A percentile compares a stretch with the other conserved stretches of the same genome.
Evolutionary conservation across 2,797 vertebrate species (phyloP).

Genomic region (Harpagifer antarcticus): DNA sequence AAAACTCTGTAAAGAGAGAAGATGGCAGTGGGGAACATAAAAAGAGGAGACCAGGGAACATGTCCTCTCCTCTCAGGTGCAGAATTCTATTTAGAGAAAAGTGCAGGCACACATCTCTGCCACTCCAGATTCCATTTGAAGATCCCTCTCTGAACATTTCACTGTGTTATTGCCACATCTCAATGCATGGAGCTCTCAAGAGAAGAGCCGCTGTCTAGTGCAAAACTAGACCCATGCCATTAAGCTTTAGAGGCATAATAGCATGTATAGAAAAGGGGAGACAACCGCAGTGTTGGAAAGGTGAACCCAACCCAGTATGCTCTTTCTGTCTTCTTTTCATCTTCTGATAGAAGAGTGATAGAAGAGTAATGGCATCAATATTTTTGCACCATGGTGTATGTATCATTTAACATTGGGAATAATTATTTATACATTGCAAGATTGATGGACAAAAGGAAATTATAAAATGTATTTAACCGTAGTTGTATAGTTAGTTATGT

Average conservation of each 20-base stretch:
- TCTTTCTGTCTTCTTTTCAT: neutral
- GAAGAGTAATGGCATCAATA: neutral
- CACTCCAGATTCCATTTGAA: constrained; percentile 76
- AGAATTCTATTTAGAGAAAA: constrained; percentile 68
- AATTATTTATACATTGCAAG: neutral
- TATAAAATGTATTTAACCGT: neutral
- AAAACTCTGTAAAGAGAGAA: constrained; percentile 20
- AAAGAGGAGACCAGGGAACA: constrained; percentile 18
- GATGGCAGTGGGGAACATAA: constrained; percentile 11
- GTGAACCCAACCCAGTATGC: neutral
- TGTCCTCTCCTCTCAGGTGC: constrained; percentile 34
- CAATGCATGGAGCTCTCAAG: constrained; percentile 34
- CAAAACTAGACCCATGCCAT: constrained; percentile 17
- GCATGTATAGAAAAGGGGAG: constrained; percentile 5
- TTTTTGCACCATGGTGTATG: neutral
- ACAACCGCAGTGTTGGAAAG: neutral
- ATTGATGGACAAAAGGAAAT: neutral
- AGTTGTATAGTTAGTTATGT: neutral
- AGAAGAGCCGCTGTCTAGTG: constrained; percentile 25
- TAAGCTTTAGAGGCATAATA: constrained; percentile 4
- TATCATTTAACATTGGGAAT: neutral
- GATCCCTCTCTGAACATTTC: constrained; percentile 38
- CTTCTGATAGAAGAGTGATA: neutral
- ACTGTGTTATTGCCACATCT: constrained; percentile 44
- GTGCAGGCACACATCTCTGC: constrained; percentile 34